A percentile compares a stretch with the other conserved stretches of the same genome.
Evolutionary conservation across 1,140 invertebrate species (phyloP).

Genomic region (Pantala flavescens): DNA sequence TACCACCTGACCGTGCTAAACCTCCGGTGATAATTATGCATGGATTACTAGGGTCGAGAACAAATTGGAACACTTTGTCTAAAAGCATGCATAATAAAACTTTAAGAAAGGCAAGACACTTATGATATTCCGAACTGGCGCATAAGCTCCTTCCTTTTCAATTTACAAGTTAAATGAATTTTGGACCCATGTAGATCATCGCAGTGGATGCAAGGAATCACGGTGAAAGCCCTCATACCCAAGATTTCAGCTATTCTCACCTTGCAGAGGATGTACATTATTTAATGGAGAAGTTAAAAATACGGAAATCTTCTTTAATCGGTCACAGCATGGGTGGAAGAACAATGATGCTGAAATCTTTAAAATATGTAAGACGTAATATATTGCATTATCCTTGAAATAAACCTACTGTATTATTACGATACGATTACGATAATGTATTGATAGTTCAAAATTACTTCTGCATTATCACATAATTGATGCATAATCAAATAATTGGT

Average conservation of each 20-base stretch:
- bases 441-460: no score
- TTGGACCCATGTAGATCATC: constrained; percentile 46
- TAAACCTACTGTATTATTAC: background rate
- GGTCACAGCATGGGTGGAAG: constrained; percentile 90
- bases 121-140: constrained; percentile 14
- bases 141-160: no score
- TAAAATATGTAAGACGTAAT: constrained; percentile 45
- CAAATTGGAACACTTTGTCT: constrained; percentile 70
- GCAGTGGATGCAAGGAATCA: constrained; percentile 82
- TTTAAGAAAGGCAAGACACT: constrained; percentile 43
- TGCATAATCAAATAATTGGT: no score
- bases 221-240: constrained; percentile 73
- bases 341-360: constrained; percentile 64
- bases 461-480: no score
- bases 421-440: no score
- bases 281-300: constrained; percentile 49
- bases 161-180: constrained; percentile 18
- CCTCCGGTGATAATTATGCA: constrained; percentile 71
- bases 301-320: constrained; percentile 54
- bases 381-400: background rate
- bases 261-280: constrained; percentile 61
- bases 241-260: constrained; percentile 54
- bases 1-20: constrained; percentile 26
- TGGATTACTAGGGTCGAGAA: constrained; percentile 75
- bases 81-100: constrained; percentile 57